phyloP scores from a whole-genome alignment of 1,140 invertebrate species.

The Diachasma alloeum region DNA sequence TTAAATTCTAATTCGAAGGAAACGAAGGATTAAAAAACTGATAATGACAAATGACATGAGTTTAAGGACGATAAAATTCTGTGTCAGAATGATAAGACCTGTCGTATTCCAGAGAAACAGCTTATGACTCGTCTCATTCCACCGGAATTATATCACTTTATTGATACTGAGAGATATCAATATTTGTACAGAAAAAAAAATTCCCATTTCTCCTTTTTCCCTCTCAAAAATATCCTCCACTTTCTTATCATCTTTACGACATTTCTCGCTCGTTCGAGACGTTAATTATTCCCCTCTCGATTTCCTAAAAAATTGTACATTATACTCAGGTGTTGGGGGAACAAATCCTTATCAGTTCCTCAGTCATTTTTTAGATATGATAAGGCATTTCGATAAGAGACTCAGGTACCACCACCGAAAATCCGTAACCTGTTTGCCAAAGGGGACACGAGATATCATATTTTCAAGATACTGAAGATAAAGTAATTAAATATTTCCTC shows the following conservation, averaged over 20 bases:
- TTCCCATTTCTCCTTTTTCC: background rate
- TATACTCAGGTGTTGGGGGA: background rate
- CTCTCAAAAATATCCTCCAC: no score
- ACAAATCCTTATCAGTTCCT: slow-evolving; percentile 36
- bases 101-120: background rate
- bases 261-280: background rate
- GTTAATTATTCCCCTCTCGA: background rate
- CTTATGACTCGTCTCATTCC: background rate
- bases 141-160: background rate
- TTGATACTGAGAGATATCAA: background rate
- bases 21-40: no score
- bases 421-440: slow-evolving; percentile 18
- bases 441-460: slow-evolving; percentile 11
- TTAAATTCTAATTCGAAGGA: no score
- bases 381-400: slow-evolving; percentile 34
- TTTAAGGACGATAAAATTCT: background rate
- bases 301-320: background rate
- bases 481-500: slow-evolving; percentile 2
- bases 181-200: background rate
- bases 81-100: background rate
- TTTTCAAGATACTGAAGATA: slow-evolving; percentile 6
- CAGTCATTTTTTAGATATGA: slow-evolving; percentile 33
- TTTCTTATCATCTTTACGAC: no score
- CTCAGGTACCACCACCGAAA: slow-evolving; percentile 37
- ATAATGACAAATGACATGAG: background rate